These are phyloP conservation scores for Guaruba guarouba DNA, from an alignment of 2,113 vertebrate genomes.

Conservation along the genomic window DNA sequence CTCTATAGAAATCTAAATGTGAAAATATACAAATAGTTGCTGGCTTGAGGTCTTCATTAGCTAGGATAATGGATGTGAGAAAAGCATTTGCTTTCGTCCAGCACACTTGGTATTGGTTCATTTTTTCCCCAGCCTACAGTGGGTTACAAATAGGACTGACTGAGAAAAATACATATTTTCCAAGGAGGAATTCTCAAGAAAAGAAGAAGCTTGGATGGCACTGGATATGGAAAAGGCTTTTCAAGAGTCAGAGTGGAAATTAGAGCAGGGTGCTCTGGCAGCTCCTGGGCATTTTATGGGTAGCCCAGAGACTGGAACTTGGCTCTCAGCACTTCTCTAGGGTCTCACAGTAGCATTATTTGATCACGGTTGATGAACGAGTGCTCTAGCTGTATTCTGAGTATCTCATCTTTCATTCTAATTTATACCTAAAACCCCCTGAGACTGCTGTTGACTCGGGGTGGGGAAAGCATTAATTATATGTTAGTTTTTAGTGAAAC, in stretches of 20 bases:
- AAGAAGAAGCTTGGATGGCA: neutral
- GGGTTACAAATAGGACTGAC: neutral
- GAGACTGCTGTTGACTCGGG: constrained; percentile 22
- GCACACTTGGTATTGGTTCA: neutral
- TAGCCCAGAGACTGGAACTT: neutral
- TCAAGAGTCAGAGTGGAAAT: neutral
- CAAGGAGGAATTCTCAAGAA: neutral
- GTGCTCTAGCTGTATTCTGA: constrained; percentile 24
- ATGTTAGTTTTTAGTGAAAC: constrained; percentile 21
- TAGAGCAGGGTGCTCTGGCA: neutral
- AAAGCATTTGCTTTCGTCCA: neutral
- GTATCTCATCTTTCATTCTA: constrained; percentile 53
- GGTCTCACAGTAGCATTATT: neutral
- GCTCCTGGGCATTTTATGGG: neutral
- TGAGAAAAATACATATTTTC: neutral
- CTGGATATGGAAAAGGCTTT: neutral
- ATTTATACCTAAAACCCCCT: constrained; percentile 13
- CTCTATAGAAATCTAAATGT: neutral
- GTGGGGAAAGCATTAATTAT: constrained; percentile 52
- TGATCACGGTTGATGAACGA: neutral
- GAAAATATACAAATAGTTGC: neutral
- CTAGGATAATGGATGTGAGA: neutral
- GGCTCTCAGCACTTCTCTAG: neutral
- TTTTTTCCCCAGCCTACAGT: neutral
- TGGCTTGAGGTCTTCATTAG: neutral